Evolutionary conservation across 2,113 vertebrate species (phyloP).

Genomic region (Anhinga anhinga): DNA sequence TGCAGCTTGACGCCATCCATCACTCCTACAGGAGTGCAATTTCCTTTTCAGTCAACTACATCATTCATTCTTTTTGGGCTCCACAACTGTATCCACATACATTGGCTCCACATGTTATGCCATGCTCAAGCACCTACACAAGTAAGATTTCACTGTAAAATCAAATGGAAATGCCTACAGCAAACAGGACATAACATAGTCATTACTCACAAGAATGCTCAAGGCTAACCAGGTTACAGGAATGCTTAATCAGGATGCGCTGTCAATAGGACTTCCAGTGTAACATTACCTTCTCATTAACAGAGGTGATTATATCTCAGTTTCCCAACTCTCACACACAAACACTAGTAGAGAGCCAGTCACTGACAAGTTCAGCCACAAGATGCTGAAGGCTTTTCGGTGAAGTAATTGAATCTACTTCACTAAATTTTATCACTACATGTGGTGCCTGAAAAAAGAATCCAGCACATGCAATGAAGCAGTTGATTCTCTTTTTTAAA

Average conservation of each 20-base stretch:
- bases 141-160: not conserved
- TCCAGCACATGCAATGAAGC: not conserved
- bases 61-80: not conserved
- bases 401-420: not conserved
- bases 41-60: not conserved
- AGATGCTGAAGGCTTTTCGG: not conserved
- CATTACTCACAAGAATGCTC: not conserved
- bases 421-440: not conserved
- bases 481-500: not conserved
- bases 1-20: not conserved
- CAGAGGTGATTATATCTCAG: not conserved
- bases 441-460: not conserved
- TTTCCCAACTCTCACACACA: not conserved
- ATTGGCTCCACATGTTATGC: not conserved
- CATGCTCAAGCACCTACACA: not conserved
- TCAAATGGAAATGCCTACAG: not conserved
- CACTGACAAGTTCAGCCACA: not conserved
- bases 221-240: not conserved
- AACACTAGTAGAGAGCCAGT: fast-evolving
- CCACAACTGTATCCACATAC: not conserved
- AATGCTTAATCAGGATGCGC: not conserved
- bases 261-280: not conserved
- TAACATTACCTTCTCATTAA: not conserved
- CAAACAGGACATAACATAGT: not conserved
- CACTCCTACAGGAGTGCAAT: not conserved